Conservation (phyloP, 2,888 invertebrate genomes). For the Scaptodrosophila latifasciaeformis region DNA sequence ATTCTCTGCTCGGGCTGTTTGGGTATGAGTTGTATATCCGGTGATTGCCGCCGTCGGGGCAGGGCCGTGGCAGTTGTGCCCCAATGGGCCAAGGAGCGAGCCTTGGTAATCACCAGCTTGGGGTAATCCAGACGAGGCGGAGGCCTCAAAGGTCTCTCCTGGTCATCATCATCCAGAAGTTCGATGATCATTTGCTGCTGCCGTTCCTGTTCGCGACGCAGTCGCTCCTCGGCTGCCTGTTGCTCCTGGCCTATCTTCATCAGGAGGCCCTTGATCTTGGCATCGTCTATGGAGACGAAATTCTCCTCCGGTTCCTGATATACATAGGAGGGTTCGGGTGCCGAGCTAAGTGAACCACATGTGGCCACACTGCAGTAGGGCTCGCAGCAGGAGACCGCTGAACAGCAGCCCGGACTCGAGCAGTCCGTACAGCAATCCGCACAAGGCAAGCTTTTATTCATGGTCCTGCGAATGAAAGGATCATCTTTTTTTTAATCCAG, state of each 20-base stretch:
- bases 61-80: background rate
- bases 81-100: slow-evolving; percentile 30
- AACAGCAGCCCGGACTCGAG: slow-evolving; percentile 6
- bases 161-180: slow-evolving; percentile 62
- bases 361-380: slow-evolving; percentile 30
- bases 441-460: no score
- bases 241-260: slow-evolving; percentile 65
- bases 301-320: slow-evolving; percentile 72
- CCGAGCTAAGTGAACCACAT: slow-evolving; percentile 30
- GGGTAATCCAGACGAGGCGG: slow-evolving; percentile 13
- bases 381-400: slow-evolving; percentile 2
- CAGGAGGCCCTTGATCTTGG: slow-evolving; percentile 69
- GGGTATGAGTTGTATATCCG: slow-evolving; percentile 63
- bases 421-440: slow-evolving; percentile 48
- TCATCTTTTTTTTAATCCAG: no score
- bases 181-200: slow-evolving; percentile 49
- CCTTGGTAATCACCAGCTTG: slow-evolving; percentile 29
- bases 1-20: slow-evolving; percentile 48
- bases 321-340: slow-evolving; percentile 44
- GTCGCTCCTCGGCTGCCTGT: slow-evolving; percentile 28
- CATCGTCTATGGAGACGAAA: slow-evolving; percentile 73
- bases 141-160: slow-evolving; percentile 28
- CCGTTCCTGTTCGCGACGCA: background rate
- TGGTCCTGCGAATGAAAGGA: no score
- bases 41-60: slow-evolving; percentile 33